Conservation (phyloP, 1,140 invertebrate genomes). For the Heliconius himera region DNA sequence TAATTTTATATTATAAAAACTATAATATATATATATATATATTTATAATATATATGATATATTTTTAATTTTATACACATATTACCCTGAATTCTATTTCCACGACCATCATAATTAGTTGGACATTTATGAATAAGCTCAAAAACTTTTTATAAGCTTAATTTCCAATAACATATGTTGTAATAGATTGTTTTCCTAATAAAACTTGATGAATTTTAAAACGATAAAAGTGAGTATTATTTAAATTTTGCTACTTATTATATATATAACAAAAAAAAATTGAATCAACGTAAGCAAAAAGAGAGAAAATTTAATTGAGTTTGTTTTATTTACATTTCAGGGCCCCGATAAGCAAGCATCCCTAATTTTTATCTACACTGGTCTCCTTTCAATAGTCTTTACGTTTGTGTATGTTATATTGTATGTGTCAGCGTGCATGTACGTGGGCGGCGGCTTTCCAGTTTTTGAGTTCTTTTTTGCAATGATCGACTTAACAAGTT, state of each 20-base stretch:
- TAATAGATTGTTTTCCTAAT: too few species aligned
- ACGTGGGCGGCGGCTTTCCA: slow-evolving; percentile 52
- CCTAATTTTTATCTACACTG: slow-evolving; percentile 47
- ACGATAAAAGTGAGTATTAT: too few species aligned
- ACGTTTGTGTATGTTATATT: slow-evolving; percentile 59
- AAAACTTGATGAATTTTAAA: too few species aligned
- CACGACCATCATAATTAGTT: too few species aligned
- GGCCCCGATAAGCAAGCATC: slow-evolving; percentile 32
- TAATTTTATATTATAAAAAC: not conserved
- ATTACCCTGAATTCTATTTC: too few species aligned
- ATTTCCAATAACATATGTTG: too few species aligned
- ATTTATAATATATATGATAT: not conserved
- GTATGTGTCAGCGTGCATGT: slow-evolving; percentile 51
- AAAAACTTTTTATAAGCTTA: too few species aligned
- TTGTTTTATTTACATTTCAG: slow-evolving; percentile 47
- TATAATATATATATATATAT: not conserved
- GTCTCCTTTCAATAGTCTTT: slow-evolving; percentile 42
- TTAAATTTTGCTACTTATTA: too few species aligned
- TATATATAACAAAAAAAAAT: too few species aligned
- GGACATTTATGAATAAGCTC: too few species aligned
- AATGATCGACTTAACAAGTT: slow-evolving; percentile 54
- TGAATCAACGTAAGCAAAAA: too few species aligned
- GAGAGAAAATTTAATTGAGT: too few species aligned
- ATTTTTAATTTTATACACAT: not conserved
- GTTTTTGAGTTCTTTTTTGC: slow-evolving; percentile 56